Evolutionary conservation across 2,113 vertebrate genomes (phyloP), one percentile per base, ranked within the genome.

Genomic region (Stercorarius parasiticus): DNA sequence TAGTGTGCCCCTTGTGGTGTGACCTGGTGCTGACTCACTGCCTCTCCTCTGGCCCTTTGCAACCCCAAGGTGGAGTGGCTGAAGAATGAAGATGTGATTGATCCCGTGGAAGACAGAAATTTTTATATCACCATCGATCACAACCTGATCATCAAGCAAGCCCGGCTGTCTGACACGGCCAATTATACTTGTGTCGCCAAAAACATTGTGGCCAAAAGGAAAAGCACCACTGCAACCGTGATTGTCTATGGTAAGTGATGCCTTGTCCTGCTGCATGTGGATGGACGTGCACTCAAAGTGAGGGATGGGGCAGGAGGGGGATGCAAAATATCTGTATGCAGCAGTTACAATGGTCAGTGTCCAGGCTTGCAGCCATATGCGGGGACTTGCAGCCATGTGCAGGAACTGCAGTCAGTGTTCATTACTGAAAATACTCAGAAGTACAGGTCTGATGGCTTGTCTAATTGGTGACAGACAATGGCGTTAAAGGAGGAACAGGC

Each of bases 121-220:
- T 99, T 99, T 97, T 99, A 99, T 90, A 99, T 99, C 96, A 99
- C 99, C 73, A 99, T 99, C 6, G 99, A 99, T 97, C 99, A 99
- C 97, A 99, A 99, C 97, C 98, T 99, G 88, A 99, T 99, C 98
- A 99, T 99, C 96, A 99, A 99, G 93, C 99, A 99, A 97, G 99
- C 99, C 10, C 99, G 99, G 20, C 99, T 99, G 64, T 99, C 99
- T 4, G 99, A 99, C 94, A 99, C 99, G 0, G 99, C 99, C 67
- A 99, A 99, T 97, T 99, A 99, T 82, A 99, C 99, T 1, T 99
- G 99, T 38, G 99, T 99, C 1, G 99, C 99, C 61, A 99, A 99
- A 98, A 99, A 99, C 92, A 99, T 99, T 3, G 99, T 99, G 43
- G 99, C 99, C 95, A 99, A 99, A 88, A 97, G 99, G 91, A 98